These are phyloP conservation scores for Eurytemora carolleeae DNA, from an alignment of 1,140 invertebrate species.

Conservation along the genomic window DNA sequence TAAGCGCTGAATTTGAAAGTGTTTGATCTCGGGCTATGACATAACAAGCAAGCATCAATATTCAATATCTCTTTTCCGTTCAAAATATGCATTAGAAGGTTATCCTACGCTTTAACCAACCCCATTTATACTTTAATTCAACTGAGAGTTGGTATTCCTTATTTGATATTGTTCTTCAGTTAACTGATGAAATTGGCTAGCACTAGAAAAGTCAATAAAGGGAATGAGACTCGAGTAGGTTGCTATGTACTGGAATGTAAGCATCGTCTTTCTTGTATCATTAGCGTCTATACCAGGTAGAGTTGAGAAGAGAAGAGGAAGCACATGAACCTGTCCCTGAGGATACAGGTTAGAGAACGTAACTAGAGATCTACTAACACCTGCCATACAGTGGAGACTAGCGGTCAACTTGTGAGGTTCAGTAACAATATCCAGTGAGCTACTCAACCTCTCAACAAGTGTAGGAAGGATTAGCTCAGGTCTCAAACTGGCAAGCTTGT, in stretches of 20 bases:
- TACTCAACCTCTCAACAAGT: constrained; percentile 50
- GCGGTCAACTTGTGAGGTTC: constrained; percentile 65
- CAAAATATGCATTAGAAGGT: too few species aligned
- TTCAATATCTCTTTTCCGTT: too few species aligned
- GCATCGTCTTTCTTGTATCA: constrained; percentile 59
- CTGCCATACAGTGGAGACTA: constrained; percentile 49
- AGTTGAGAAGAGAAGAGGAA: constrained; percentile 53
- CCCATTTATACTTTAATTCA: constrained; percentile 21
- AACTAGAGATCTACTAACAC: constrained; percentile 45
- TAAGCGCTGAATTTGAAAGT: too few species aligned
- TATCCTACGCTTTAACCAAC: constrained; percentile 48
- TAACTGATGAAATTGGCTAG: constrained; percentile 41
- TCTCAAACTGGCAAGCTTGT: constrained; percentile 50
- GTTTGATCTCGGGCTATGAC: too few species aligned
- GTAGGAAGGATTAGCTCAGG: constrained; percentile 62
- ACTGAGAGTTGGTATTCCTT: background rate
- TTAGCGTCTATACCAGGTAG: constrained; percentile 79
- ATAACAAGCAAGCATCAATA: too few species aligned
- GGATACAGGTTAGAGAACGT: constrained; percentile 41
- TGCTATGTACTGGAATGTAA: constrained; percentile 54
- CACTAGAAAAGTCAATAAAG: constrained; percentile 59
- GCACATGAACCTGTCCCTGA: constrained; percentile 53
- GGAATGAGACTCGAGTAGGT: constrained; percentile 53
- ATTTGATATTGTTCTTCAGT: constrained; percentile 32
- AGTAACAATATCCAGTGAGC: constrained; percentile 56